These are phyloP conservation scores for Bedellia somnulentella DNA, from an alignment of 2,888 invertebrate genomes.

Conservation along the genomic window DNA sequence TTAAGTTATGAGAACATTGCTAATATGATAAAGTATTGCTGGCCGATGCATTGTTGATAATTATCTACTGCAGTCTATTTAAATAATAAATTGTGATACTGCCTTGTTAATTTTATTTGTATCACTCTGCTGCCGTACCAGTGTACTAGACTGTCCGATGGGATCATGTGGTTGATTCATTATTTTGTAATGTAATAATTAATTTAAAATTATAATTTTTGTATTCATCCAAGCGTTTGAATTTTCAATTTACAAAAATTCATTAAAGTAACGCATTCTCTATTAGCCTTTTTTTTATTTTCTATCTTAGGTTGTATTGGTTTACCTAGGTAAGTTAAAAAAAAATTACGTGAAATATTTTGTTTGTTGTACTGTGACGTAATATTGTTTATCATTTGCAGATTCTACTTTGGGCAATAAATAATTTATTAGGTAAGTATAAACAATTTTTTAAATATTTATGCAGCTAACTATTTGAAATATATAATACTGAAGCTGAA, in stretches of 20 bases:
- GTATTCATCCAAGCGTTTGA: constrained; percentile 18
- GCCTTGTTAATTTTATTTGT: constrained; percentile 2
- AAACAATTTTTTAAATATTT: too few species aligned
- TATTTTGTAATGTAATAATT: constrained; percentile 48
- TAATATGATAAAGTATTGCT: constrained; percentile 25
- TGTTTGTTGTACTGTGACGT: not conserved
- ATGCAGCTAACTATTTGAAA: too few species aligned
- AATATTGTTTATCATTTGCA: not conserved
- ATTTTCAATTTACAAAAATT: not conserved
- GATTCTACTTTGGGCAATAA: not conserved
- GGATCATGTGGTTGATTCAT: constrained; percentile 14
- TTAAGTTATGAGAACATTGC: constrained; percentile 7
- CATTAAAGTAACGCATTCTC: too few species aligned
- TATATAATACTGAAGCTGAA: too few species aligned
- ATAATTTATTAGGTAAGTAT: not conserved
- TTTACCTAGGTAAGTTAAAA: not conserved
- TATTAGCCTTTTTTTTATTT: too few species aligned
- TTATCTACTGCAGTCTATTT: constrained; percentile 6
- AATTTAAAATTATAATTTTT: constrained; percentile 63
- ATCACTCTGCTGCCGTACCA: too few species aligned
- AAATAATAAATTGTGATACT: constrained; percentile 4
- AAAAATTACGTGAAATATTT: not conserved
- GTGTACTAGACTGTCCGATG: too few species aligned
- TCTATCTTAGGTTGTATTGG: not conserved
- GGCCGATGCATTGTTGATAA: constrained; percentile 30